Conservation (phyloP, 2,113 vertebrate genomes). For the Sinosuthora webbiana region DNA sequence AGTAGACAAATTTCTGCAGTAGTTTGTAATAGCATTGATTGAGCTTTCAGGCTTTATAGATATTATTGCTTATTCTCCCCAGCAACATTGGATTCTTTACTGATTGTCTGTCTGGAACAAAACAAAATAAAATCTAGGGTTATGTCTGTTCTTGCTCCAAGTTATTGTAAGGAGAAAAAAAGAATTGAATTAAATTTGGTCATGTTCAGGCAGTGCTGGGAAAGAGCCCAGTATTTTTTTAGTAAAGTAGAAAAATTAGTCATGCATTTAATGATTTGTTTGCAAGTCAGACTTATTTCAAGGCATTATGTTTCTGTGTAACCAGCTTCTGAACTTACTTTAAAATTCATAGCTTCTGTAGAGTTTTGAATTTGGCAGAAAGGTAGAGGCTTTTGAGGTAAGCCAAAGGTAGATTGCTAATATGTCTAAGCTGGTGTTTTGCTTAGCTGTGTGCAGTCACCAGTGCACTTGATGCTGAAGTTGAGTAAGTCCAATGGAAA, state of each 20-base stretch:
- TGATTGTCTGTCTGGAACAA: not conserved
- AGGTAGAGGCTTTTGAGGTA: not conserved
- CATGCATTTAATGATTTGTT: slow-evolving; percentile 35
- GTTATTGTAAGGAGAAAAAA: slow-evolving; percentile 30
- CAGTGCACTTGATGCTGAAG: not conserved
- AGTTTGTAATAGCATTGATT: not conserved
- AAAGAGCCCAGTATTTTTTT: slow-evolving; percentile 46
- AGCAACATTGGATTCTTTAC: not conserved
- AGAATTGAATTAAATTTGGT: slow-evolving; percentile 17
- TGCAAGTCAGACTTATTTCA: slow-evolving; percentile 10
- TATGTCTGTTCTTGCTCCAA: slow-evolving; percentile 33
- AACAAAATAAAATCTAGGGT: not conserved
- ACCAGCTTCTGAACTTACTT: not conserved
- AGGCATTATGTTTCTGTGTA: not conserved
- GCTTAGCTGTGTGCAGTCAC: slow-evolving; percentile 6
- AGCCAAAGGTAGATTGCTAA: not conserved
- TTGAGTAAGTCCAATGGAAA: slow-evolving; percentile 24
- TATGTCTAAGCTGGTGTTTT: not conserved
- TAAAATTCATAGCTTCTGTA: not conserved
- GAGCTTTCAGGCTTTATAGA: not conserved
- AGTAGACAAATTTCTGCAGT: not conserved
- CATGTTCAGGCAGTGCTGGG: slow-evolving; percentile 17
- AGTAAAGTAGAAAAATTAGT: slow-evolving; percentile 29
- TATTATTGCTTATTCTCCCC: not conserved
- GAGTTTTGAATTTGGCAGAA: not conserved